Evolutionary conservation across 2,113 vertebrate species (phyloP).

Genomic region (Benitochromis conjunctus): DNA sequence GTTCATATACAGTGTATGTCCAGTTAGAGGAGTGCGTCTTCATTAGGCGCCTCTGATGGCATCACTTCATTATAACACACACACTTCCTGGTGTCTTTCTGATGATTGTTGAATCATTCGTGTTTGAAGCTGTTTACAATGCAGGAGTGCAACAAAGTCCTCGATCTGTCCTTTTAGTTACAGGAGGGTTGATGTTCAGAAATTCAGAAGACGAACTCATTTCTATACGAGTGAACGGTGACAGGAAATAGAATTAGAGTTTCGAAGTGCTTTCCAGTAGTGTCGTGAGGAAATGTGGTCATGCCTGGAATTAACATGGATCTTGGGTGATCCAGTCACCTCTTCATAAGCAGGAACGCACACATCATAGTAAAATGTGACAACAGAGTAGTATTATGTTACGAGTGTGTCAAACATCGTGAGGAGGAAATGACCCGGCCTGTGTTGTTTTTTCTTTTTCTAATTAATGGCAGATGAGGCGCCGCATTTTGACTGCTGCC

Average conservation of each 20-base stretch:
- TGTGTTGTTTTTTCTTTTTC: neutral
- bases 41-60: neutral
- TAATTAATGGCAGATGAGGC: neutral
- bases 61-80: neutral
- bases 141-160: neutral
- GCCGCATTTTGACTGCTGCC: neutral
- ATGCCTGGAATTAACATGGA: neutral
- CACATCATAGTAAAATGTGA: neutral
- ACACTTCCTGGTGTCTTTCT: neutral
- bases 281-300: neutral
- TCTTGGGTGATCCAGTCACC: neutral
- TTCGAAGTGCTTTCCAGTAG: neutral
- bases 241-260: neutral
- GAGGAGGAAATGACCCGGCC: neutral
- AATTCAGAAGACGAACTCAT: neutral
- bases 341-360: neutral
- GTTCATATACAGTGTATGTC: neutral
- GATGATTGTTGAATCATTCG: neutral
- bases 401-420: neutral
- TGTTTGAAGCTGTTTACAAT: neutral
- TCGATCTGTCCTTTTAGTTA: neutral
- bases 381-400: neutral
- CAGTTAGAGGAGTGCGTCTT: neutral
- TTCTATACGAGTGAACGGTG: neutral
- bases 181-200: neutral